Evolutionary conservation across 2,113 vertebrate genomes (phyloP), one percentile per base, ranked within the genome.

Genomic region (Microtus pennsylvanicus): DNA sequence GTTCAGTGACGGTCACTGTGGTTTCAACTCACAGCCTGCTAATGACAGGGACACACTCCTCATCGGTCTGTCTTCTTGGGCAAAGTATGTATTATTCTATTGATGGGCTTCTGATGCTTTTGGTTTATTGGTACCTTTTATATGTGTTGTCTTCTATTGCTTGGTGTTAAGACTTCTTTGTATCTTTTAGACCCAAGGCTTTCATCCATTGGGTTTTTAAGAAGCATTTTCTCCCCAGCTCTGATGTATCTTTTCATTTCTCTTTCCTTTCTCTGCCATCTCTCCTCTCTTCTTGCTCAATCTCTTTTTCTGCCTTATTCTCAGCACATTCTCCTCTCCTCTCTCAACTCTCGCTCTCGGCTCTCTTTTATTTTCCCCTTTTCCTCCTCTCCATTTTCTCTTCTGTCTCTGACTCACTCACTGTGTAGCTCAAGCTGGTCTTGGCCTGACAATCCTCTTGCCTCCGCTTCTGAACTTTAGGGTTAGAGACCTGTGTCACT

Each of bases 1-100:
- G 1, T 33, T 2, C 7, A 0, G 8, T 2, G 63, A 35, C 0
- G 0, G 17, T 26, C 24, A 2, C 35, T 3, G 0, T 11, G 11
- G 22, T 22, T 63, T 28, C 7, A 11, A 74, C 10, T 42, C 63
- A 2, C 52, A 10, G 0, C 28, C 24, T 24, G 55, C 47, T 22
- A 6, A 4, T 10, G 30, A 30, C 50, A 12, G 24, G 7, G 35
- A 19, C 2, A 8, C 4, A 1, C 30, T n/a, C 12, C 58, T 67
- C 8, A 5, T 14, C 42, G 5, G 3, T n/a, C 1, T 47, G 1
- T 69, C 89, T 38, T 85, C 35, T 63, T 19, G 5, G 6, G 47
- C 14, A 33, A 89, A 5, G 24, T 11, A 13, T 19, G 38, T 17
- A 7, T 58, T 58, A 58, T 21, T 58, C 17, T 58, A 58, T 58